Evolutionary conservation across 2,888 invertebrate species (phyloP).

Genomic region (Ganaspis brasiliensis): DNA sequence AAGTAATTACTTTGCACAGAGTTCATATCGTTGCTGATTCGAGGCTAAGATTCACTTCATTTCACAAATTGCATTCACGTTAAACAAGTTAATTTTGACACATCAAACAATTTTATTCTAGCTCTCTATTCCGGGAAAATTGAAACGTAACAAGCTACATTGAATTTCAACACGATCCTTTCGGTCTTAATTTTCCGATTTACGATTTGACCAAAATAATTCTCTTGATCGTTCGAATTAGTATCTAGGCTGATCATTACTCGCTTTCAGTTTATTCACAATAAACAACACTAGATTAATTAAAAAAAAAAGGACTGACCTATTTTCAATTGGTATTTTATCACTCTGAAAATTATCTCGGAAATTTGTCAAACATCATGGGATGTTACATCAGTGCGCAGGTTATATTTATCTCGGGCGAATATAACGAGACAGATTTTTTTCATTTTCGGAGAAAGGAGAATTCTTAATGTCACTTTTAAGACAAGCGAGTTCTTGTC

Average conservation of each 20-base stretch:
- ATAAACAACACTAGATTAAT: too few relatives aligned
- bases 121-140: neutral
- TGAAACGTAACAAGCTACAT: neutral
- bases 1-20: slow-evolving; percentile 18
- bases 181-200: too few relatives aligned
- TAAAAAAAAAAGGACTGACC: too few relatives aligned
- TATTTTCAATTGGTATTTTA: too few relatives aligned
- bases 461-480: slow-evolving; percentile 23
- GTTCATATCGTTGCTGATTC: neutral
- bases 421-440: slow-evolving; percentile 27
- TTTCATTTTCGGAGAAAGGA: slow-evolving; percentile 4
- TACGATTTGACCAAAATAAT: too few relatives aligned
- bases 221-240: too few relatives aligned
- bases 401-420: slow-evolving; percentile 27
- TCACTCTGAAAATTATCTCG: too few relatives aligned
- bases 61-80: neutral
- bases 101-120: neutral
- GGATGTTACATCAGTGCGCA: neutral
- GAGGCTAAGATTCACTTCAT: neutral
- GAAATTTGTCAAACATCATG: neutral
- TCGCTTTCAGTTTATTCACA: too few relatives aligned
- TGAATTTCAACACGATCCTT: too few relatives aligned
- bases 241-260: too few relatives aligned
- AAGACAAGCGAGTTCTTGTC: slow-evolving; percentile 44
- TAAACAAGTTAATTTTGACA: neutral